phyloP scores from a whole-genome alignment of 2,888 invertebrate genomes.

The Chrysolina americana region DNA sequence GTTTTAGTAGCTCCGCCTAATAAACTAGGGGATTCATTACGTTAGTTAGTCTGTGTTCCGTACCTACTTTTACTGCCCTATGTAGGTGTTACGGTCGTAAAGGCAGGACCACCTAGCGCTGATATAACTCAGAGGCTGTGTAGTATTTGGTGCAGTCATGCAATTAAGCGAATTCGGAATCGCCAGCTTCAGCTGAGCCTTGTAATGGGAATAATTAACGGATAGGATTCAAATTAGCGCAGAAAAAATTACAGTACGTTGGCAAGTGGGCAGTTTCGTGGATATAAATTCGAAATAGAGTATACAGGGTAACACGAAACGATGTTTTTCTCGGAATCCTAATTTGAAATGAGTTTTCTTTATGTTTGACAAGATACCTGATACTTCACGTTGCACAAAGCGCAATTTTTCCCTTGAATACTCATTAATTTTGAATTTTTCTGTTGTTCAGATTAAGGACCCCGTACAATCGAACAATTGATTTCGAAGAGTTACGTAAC shows the following conservation, averaged over 20 bases:
- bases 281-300: too few species aligned
- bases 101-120: conserved; percentile 52
- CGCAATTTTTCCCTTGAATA: too few species aligned
- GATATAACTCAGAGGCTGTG: conserved; percentile 38
- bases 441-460: too few species aligned
- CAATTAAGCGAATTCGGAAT: conserved; percentile 28
- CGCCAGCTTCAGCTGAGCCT: conserved; percentile 19
- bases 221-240: not conserved
- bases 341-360: too few species aligned
- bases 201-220: conserved; percentile 14
- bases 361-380: too few species aligned
- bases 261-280: not conserved
- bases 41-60: conserved; percentile 38
- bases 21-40: conserved; percentile 58
- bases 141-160: conserved; percentile 32
- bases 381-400: too few species aligned
- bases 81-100: conserved; percentile 56
- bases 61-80: conserved; percentile 41
- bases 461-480: too few species aligned
- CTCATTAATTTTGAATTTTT: too few species aligned
- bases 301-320: too few species aligned
- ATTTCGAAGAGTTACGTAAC: too few species aligned
- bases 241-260: not conserved
- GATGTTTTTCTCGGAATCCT: too few species aligned
- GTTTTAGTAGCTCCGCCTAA: conserved; percentile 55